phyloP scores from a whole-genome alignment of 2,113 vertebrate species.

The Corythornis cristatus region DNA sequence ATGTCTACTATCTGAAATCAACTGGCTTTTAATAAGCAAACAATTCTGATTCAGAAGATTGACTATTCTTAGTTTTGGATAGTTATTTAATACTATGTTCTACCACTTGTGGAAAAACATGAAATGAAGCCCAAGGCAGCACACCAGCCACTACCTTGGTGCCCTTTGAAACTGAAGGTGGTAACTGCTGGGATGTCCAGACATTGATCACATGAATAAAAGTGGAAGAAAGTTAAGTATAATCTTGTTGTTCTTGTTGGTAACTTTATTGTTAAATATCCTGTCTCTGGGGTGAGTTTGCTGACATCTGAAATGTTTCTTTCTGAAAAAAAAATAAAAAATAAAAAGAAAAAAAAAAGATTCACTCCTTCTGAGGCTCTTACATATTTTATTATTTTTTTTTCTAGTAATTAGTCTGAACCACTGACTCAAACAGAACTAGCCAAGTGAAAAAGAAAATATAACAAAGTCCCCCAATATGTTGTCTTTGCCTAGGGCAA shows the following conservation, averaged over 20 bases:
- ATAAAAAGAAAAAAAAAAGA: background rate
- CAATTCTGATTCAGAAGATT: background rate
- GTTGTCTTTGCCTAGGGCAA: conserved; percentile 53
- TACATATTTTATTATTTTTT: conserved; percentile 63
- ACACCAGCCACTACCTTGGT: background rate
- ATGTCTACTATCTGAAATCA: background rate
- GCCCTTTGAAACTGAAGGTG: background rate
- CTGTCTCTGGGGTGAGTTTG: background rate
- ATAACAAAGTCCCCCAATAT: conserved; percentile 66
- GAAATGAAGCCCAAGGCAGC: background rate
- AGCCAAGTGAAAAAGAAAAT: conserved; percentile 70
- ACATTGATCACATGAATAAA: background rate
- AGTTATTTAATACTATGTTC: background rate
- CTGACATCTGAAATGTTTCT: background rate
- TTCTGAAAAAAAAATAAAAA: background rate
- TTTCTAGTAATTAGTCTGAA: conserved; percentile 65
- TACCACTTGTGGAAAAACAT: background rate
- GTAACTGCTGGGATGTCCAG: background rate
- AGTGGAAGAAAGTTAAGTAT: background rate
- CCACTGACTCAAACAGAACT: conserved; percentile 66
- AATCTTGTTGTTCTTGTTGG: background rate
- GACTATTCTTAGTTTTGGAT: background rate
- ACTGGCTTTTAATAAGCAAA: background rate
- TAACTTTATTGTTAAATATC: background rate
- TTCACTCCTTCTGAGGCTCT: conserved; percentile 6